These are phyloP conservation scores for Matsumurasca onukii DNA, from an alignment of 1,140 invertebrate genomes.

Conservation along the genomic window DNA sequence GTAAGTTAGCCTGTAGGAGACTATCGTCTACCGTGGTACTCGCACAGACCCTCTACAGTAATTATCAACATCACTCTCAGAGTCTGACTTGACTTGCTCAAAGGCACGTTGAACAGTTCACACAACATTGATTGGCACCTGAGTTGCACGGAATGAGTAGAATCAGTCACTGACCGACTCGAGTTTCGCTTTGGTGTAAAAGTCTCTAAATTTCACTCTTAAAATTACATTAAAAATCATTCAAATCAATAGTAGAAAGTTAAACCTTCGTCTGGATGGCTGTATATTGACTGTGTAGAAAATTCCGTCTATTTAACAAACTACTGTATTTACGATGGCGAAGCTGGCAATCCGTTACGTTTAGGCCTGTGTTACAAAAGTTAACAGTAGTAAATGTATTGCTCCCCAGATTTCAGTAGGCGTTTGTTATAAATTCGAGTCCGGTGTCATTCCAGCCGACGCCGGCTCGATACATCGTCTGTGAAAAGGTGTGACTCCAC, in stretches of 20 bases:
- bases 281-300: not conserved
- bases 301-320: not conserved
- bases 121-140: too few species aligned
- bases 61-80: too few species aligned
- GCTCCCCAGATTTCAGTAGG: conserved; percentile 8
- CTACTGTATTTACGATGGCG: not conserved
- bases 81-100: too few species aligned
- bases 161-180: too few species aligned
- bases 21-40: too few species aligned
- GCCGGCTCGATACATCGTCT: not conserved
- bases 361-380: conserved; percentile 11
- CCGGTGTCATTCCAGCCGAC: not conserved
- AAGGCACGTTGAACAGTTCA: too few species aligned
- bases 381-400: conserved; percentile 13
- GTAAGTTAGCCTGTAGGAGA: too few species aligned
- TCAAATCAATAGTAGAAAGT: not conserved
- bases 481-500: not conserved
- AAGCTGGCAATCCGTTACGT: not conserved
- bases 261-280: not conserved
- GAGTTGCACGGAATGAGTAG: too few species aligned
- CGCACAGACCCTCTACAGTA: too few species aligned
- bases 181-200: not conserved
- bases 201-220: not conserved
- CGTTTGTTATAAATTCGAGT: not conserved
- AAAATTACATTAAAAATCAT: not conserved